These are phyloP conservation scores for Pogonomyrmex barbatus DNA, from an alignment of 1,140 invertebrate genomes.

Conservation along the genomic window DNA sequence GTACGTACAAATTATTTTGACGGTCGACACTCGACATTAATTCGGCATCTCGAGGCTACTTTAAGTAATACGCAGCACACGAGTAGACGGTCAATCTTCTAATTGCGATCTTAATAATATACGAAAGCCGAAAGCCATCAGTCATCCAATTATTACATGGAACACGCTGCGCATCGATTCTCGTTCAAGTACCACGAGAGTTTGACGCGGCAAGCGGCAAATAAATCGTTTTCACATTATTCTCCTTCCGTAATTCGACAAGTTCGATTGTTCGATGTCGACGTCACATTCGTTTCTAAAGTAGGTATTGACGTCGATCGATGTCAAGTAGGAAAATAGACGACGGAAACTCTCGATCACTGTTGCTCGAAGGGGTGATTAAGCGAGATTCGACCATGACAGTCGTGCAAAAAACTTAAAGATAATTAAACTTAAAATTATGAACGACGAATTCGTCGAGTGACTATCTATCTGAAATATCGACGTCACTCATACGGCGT, in stretches of 20 bases:
- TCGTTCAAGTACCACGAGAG: neutral
- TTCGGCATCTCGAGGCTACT: neutral
- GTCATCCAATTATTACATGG: constrained; percentile 21
- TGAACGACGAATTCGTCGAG: neutral
- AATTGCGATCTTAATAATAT: constrained; percentile 9
- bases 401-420: neutral
- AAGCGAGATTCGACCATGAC: constrained; percentile 18
- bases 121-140: neutral
- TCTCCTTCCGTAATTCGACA: constrained; percentile 34
- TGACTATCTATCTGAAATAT: neutral
- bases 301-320: constrained; percentile 27
- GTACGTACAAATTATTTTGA: neutral
- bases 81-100: neutral
- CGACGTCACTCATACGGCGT: neutral
- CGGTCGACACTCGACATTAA: neutral
- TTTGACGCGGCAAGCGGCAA: constrained; percentile 18
- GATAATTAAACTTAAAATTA: constrained; percentile 22
- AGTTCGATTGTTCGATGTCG: constrained; percentile 45
- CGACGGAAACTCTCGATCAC: constrained; percentile 24
- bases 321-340: constrained; percentile 22
- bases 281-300: constrained; percentile 41
- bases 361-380: constrained; percentile 5
- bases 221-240: constrained; percentile 53
- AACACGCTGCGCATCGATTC: neutral
- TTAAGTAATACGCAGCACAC: neutral